A percentile compares a stretch with the other conserved stretches of the same genome.
Conservation (phyloP, 2,113 vertebrate genomes). For the Epinephelus lanceolatus region DNA sequence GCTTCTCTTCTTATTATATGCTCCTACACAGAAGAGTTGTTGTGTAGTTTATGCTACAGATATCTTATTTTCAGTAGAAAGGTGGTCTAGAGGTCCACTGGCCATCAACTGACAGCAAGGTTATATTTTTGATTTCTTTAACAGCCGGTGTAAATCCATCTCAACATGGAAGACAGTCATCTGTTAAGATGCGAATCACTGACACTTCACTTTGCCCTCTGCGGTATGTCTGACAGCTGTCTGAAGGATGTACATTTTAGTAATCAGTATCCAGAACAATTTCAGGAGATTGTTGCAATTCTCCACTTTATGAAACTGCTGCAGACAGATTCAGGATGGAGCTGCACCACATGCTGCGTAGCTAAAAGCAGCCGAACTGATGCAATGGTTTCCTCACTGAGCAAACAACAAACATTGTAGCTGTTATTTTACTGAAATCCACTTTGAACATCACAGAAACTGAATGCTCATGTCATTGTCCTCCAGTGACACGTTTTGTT, state of each 20-base stretch:
- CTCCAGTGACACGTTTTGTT: not conserved
- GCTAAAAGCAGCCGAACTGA: constrained; percentile 48
- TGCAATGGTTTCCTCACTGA: constrained; percentile 52
- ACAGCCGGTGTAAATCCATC: not conserved
- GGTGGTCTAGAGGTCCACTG: not conserved
- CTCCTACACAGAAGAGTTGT: not conserved
- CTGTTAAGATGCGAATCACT: not conserved
- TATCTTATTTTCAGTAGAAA: not conserved
- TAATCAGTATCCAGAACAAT: constrained; percentile 7
- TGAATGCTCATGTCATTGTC: not conserved
- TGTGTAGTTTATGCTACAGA: not conserved
- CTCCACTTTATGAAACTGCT: constrained; percentile 2
- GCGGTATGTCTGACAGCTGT: not conserved
- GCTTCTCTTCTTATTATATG: not conserved
- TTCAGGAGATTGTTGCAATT: constrained; percentile 17
- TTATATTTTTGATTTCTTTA: constrained; percentile 5
- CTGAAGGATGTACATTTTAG: not conserved
- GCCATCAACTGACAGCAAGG: not conserved
- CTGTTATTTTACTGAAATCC: constrained; percentile 1
- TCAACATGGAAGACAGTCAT: not conserved
- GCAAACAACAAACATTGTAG: constrained; percentile 1
- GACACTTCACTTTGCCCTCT: not conserved
- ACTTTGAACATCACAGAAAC: constrained; percentile 36
- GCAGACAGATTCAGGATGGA: not conserved
- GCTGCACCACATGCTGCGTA: constrained; percentile 31